These are phyloP conservation scores for Syngnathus acus DNA, from an alignment of 2,797 vertebrate genomes.

Conservation along the genomic window DNA sequence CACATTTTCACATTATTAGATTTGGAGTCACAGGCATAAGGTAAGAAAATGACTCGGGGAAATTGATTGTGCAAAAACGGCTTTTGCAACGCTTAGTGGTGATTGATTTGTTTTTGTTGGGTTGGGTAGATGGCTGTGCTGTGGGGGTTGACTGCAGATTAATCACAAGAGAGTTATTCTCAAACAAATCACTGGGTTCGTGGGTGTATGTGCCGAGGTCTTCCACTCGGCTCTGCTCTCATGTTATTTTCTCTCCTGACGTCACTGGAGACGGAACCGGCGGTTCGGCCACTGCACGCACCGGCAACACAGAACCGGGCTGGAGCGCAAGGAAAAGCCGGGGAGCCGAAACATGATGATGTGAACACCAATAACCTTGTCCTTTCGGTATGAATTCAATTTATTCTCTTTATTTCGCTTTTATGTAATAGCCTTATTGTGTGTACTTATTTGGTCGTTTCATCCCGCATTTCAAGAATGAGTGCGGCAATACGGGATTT, in stretches of 20 bases:
- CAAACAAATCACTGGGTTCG: neutral
- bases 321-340: neutral
- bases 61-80: neutral
- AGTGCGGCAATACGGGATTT: neutral
- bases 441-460: neutral
- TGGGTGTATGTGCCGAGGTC: slow-evolving; percentile 1
- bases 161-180: neutral
- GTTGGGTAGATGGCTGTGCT: neutral
- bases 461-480: neutral
- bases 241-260: slow-evolving; percentile 44
- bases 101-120: neutral
- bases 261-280: slow-evolving; percentile 54
- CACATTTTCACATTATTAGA: neutral
- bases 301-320: slow-evolving; percentile 32
- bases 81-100: neutral
- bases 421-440: neutral
- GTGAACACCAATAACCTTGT: neutral
- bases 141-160: neutral
- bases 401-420: neutral
- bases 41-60: slow-evolving; percentile 18
- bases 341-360: slow-evolving; percentile 2
- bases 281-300: slow-evolving; percentile 18
- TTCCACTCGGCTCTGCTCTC: slow-evolving; percentile 2
- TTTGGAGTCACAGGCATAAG: slow-evolving; percentile 4
- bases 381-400: neutral